Percentiles rank a stretch among this genome's conserved stretches.
phyloP scores from a whole-genome alignment of 2,888 invertebrate genomes.

The Euzophera pinguis region DNA sequence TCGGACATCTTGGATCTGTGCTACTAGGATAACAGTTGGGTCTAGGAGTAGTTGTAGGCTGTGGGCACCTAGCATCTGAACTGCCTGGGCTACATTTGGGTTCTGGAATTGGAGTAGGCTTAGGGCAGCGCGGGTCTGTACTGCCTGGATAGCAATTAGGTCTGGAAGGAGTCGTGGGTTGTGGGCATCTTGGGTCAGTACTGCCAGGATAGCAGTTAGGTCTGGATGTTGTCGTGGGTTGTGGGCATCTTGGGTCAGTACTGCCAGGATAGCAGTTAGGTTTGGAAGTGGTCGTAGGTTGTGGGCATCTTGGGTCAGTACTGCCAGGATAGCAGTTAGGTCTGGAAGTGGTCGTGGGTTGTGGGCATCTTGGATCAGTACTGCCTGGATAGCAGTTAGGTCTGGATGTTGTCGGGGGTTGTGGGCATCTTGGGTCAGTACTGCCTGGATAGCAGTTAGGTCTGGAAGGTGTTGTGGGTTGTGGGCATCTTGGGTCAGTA shows the following conservation, averaged over 20 bases:
- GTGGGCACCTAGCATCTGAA: constrained; percentile 24
- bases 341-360: constrained; percentile 35
- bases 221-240: constrained; percentile 16
- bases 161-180: constrained; percentile 19
- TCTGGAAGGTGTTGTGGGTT: constrained; percentile 30
- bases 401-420: constrained; percentile 22
- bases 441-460: constrained; percentile 40
- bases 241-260: constrained; percentile 32
- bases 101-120: constrained; percentile 25
- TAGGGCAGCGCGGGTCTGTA: constrained; percentile 41
- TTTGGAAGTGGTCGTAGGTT: constrained; percentile 26
- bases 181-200: too few relatives aligned
- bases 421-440: constrained; percentile 39
- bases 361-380: constrained; percentile 38
- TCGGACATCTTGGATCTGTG: constrained; percentile 27
- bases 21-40: constrained; percentile 36
- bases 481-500: constrained; percentile 37
- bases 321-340: constrained; percentile 20
- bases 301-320: constrained; percentile 22
- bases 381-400: constrained; percentile 42
- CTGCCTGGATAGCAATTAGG: constrained; percentile 37
- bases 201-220: too few relatives aligned
- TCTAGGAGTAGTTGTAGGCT: constrained; percentile 14
- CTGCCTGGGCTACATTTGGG: constrained; percentile 39
- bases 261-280: constrained; percentile 37